A percentile compares a stretch with the other conserved stretches of the same genome.
Conservation (phyloP, 2,113 vertebrate species). For the Strigops habroptila region DNA sequence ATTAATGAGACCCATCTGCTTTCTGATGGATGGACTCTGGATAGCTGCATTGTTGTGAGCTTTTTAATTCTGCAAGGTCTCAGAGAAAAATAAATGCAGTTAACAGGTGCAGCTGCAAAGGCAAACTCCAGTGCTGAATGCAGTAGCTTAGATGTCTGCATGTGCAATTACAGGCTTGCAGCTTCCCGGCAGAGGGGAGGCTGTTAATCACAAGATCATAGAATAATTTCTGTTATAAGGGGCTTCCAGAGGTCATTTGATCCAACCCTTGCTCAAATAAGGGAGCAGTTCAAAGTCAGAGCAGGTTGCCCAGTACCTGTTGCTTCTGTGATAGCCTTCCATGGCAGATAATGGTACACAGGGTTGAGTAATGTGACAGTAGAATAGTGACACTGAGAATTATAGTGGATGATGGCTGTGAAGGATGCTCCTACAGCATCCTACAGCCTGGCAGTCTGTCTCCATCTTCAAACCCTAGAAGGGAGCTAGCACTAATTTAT, state of each 20-base stretch:
- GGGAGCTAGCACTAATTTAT: neutral
- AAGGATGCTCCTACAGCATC: neutral
- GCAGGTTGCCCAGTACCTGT: neutral
- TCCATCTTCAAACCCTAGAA: neutral
- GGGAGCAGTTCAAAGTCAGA: neutral
- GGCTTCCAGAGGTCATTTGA: neutral
- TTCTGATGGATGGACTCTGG: fast-evolving
- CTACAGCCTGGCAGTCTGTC: neutral
- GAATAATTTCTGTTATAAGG: neutral
- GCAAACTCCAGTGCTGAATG: neutral
- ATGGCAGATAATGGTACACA: neutral
- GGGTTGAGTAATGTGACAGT: neutral
- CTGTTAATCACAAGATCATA: neutral
- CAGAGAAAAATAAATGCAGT: neutral
- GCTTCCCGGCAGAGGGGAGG: neutral
- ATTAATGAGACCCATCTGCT: neutral
- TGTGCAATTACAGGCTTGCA: fast-evolving
- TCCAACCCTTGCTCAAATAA: neutral
- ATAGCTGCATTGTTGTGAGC: neutral
- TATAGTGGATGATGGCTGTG: neutral
- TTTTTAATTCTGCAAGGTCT: neutral
- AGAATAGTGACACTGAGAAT: neutral
- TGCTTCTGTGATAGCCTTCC: neutral
- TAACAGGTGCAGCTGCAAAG: neutral
- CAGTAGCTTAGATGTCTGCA: neutral